Percentiles rank a stretch among this genome's conserved stretches.
Evolutionary conservation across 2,888 invertebrate species (phyloP).

Genomic region (Ophonus ardosiacus): DNA sequence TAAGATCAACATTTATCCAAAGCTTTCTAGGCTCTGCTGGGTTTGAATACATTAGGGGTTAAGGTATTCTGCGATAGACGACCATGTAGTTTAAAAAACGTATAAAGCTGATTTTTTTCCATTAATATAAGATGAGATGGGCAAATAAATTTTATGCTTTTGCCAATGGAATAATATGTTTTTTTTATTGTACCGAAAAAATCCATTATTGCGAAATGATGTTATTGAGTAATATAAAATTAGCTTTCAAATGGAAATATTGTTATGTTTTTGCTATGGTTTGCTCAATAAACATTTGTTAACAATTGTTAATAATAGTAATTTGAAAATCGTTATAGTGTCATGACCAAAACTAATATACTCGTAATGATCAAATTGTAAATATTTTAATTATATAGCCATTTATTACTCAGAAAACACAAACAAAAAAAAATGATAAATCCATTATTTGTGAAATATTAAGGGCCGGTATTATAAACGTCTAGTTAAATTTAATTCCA

Average conservation of each 20-base stretch:
- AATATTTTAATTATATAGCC: no score
- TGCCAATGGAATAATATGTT: not conserved
- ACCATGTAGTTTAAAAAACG: slow-evolving; percentile 18
- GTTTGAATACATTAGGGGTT: not conserved
- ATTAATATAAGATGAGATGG: slow-evolving; percentile 30
- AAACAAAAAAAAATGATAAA: no score
- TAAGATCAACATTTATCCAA: slow-evolving; percentile 50
- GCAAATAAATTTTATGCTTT: slow-evolving; percentile 10
- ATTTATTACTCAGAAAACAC: no score
- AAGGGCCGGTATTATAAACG: no score
- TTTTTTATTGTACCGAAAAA: slow-evolving; percentile 9
- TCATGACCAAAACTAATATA: no score
- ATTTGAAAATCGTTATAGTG: not conserved
- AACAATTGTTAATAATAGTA: not conserved
- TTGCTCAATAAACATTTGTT: not conserved
- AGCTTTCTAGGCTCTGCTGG: slow-evolving; percentile 28
- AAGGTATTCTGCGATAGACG: not conserved
- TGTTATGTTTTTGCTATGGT: not conserved
- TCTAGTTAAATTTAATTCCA: no score
- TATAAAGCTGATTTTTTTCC: slow-evolving; percentile 36
- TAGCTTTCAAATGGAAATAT: not conserved
- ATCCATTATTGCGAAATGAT: slow-evolving; percentile 34
- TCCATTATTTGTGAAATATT: no score
- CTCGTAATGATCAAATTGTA: no score
- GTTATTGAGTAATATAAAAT: slow-evolving; percentile 6